These are phyloP conservation scores for Ellobius talpinus DNA, from an alignment of 2,113 vertebrate genomes.

Conservation along the genomic window DNA sequence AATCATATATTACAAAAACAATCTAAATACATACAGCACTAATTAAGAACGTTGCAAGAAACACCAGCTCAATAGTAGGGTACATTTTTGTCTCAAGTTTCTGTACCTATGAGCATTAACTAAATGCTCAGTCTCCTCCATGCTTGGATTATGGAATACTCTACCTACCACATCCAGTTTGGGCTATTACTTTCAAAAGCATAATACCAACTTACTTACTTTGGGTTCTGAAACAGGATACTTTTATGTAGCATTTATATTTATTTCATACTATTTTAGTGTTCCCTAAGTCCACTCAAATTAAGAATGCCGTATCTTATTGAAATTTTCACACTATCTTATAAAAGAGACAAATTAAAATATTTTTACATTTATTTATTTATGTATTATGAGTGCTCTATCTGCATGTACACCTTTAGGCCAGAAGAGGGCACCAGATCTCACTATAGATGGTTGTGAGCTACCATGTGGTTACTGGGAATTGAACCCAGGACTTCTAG, in stretches of 20 bases:
- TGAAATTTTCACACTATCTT: neutral
- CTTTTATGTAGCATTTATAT: neutral
- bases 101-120: neutral
- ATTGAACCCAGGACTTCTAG: too few relatives aligned
- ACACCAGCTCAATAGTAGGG: neutral
- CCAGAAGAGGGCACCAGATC: too few relatives aligned
- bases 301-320: neutral
- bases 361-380: neutral
- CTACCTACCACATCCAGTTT: too few relatives aligned
- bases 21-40: slow-evolving; percentile 44
- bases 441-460: too few relatives aligned
- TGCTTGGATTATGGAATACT: neutral
- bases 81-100: neutral
- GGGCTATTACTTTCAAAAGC: too few relatives aligned
- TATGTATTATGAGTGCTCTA: too few relatives aligned
- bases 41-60: neutral
- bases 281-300: neutral
- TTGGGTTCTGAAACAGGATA: neutral
- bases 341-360: slow-evolving; percentile 4
- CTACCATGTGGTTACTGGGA: too few relatives aligned
- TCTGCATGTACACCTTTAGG: too few relatives aligned
- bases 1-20: neutral
- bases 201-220: neutral
- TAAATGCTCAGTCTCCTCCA: neutral
- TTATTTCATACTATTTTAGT: slow-evolving; percentile 39